Conservation (phyloP, 2,113 vertebrate genomes). For the Oncorhynchus masou region DNA sequence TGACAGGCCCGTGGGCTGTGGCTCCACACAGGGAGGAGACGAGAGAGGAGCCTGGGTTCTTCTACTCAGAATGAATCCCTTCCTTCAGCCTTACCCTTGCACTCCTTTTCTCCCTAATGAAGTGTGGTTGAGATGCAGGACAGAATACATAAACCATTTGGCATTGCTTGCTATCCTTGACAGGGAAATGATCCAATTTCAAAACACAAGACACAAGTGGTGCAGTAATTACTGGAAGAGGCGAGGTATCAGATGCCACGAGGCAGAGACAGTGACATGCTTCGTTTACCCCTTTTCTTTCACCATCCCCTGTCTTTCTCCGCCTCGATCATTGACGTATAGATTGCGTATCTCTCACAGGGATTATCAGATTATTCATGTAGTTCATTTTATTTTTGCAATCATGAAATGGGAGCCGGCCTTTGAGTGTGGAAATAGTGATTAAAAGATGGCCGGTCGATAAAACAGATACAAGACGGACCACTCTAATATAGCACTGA, state of each 20-base stretch:
- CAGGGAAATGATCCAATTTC: constrained; percentile 60
- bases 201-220: constrained; percentile 40
- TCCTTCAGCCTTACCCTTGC: background rate
- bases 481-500: too few relatives aligned
- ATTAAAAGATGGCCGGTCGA: too few relatives aligned
- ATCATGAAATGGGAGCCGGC: constrained; percentile 37
- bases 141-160: constrained; percentile 51
- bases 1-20: background rate
- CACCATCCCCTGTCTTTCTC: constrained; percentile 30
- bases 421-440: constrained; percentile 23
- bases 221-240: constrained; percentile 68
- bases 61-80: too few relatives aligned
- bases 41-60: too few relatives aligned
- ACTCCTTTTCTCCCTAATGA: constrained; percentile 42
- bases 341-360: constrained; percentile 57
- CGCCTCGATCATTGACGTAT: constrained; percentile 35
- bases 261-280: constrained; percentile 60
- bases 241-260: constrained; percentile 49
- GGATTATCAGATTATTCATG: constrained; percentile 60
- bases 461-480: too few relatives aligned
- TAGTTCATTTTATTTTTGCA: constrained; percentile 63
- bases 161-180: constrained; percentile 48
- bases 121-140: constrained; percentile 44
- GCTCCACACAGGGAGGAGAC: background rate
- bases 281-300: constrained; percentile 54